These are phyloP conservation scores for Microtus montanus DNA, from an alignment of 2,113 vertebrate species.

Conservation along the genomic window DNA sequence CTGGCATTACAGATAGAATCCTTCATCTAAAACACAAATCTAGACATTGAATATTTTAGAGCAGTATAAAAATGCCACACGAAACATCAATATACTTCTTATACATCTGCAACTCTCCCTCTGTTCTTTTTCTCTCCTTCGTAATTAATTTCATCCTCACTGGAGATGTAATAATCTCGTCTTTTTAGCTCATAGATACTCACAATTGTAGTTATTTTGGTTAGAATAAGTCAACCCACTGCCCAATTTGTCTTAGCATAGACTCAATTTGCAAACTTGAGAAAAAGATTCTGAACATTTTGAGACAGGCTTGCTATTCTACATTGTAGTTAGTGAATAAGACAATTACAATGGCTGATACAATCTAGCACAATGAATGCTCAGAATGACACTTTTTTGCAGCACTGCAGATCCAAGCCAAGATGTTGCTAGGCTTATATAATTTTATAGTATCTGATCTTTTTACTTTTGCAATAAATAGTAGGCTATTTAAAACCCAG, in stretches of 20 bases:
- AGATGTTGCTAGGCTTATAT: background rate
- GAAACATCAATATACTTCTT: background rate
- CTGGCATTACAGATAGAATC: background rate
- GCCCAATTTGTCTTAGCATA: background rate
- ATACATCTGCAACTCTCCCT: background rate
- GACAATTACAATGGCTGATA: background rate
- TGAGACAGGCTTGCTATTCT: background rate
- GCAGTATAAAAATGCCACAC: background rate
- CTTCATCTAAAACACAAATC: background rate
- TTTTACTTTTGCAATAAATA: background rate
- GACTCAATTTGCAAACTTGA: background rate
- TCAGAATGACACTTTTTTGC: background rate
- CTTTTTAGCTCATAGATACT: background rate
- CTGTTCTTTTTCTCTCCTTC: background rate
- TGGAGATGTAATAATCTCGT: background rate
- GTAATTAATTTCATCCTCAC: background rate
- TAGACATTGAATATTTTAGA: background rate
- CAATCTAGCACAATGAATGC: background rate
- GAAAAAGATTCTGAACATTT: too few relatives aligned
- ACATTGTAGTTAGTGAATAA: background rate
- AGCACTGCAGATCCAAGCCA: background rate
- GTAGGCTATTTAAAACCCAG: background rate
- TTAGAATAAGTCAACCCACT: background rate
- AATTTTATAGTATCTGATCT: background rate
- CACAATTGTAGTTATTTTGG: background rate